Evolutionary conservation across 2,888 invertebrate species (phyloP), one percentile per base, ranked within the genome.

Genomic region (Gerris lacustris): DNA sequence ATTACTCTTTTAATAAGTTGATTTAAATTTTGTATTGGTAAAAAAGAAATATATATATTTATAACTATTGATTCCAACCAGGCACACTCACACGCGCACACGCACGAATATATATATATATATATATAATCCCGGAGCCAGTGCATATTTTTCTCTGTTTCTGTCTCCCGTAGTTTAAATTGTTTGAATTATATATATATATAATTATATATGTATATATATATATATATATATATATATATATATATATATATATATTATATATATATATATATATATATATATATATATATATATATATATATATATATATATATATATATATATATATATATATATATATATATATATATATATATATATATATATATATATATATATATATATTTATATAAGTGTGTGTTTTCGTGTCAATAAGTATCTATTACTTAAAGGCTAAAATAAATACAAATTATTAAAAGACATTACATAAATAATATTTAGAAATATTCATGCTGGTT

Each of bases 161-260:
- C n/a, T n/a, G n/a, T n/a, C n/a, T n/a, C n/a, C n/a, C n/a, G n/a
- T n/a, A n/a, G n/a, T n/a, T n/a, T n/a, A 47, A 7, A 47, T 47
- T 7, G 6, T 7, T 47, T 7, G 6, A 47, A 7, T 7, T 47
- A 47, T 47, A 47, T 47, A 47, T 47, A 47, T 47, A 47, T 47
- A 47, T 47, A 47, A 7, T 7, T 47, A 47, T 47, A 47, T 47
- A 47, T 47, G 11, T 47, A 47, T 47, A 47, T 47, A 47, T 47
- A 47, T 47, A 47, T 47, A 47, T 47, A 47, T 47, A 47, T 47
- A 47, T 47, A 47, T 47, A 47, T 47, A 47, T 47, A 47, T 47
- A 47, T 47, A 47, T 47, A 47, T 47, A 47, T 47, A 47, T 47
- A 47, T 47, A 47, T 47, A 47, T 47, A 47, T 47, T 47, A 47